Percentiles rank a stretch among this genome's conserved stretches.
phyloP scores from a whole-genome alignment of 2,113 vertebrate species.

The Gnathonemus echidnorhynchus region DNA sequence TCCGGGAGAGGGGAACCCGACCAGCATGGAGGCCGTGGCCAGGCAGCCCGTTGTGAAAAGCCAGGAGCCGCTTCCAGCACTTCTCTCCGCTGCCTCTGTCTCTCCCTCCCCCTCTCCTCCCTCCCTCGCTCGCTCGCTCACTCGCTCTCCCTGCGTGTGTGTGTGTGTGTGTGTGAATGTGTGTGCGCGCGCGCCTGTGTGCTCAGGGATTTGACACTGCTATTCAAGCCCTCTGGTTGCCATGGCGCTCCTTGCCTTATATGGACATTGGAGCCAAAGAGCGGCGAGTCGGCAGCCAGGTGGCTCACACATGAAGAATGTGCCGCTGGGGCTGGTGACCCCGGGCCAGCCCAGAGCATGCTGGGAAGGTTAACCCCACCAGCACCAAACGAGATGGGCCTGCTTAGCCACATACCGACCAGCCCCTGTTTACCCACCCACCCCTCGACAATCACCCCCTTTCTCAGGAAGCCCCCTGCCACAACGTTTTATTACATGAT shows the following conservation, averaged over 20 bases:
- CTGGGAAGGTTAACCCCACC: conserved; percentile 44
- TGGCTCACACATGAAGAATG: conserved; percentile 23
- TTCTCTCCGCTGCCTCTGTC: conserved; percentile 9
- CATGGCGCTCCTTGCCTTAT: conserved; percentile 69
- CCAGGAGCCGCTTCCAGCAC: conserved; percentile 2
- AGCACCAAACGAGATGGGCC: conserved; percentile 40
- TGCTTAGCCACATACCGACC: neutral
- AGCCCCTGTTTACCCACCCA: neutral
- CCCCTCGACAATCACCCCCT: neutral
- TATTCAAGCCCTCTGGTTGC: conserved; percentile 76
- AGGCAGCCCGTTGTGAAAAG: conserved; percentile 35
- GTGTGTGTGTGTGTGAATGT: conserved; percentile 21
- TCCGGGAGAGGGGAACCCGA: conserved; percentile 31
- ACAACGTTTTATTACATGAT: neutral
- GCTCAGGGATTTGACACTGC: conserved; percentile 78
- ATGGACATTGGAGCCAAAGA: conserved; percentile 73
- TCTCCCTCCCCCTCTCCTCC: conserved; percentile 37
- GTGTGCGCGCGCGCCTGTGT: conserved; percentile 58
- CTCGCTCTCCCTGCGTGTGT: conserved; percentile 28
- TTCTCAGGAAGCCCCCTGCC: neutral
- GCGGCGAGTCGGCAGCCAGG: conserved; percentile 58
- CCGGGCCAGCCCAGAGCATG: conserved; percentile 43
- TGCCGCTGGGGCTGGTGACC: conserved; percentile 46
- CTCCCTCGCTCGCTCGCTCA: conserved; percentile 20
- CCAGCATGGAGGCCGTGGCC: conserved; percentile 24